Evolutionary conservation across 2,113 vertebrate genomes (phyloP).

Genomic region (Seriola aureovittata): DNA sequence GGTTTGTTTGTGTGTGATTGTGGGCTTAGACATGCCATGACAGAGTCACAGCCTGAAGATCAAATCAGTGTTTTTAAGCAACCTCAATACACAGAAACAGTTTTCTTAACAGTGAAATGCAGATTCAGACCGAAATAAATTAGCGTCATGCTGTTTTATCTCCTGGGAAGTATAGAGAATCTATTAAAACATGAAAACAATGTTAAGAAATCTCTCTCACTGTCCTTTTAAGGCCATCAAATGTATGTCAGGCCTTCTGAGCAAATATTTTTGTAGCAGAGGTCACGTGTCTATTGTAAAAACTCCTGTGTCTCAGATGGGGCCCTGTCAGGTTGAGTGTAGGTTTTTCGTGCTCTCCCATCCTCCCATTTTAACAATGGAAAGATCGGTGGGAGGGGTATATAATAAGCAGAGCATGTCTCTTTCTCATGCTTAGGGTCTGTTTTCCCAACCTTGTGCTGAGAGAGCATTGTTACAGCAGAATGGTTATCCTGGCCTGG

Average conservation of each 20-base stretch:
- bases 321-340: conserved; percentile 59
- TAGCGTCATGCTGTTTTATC: background rate
- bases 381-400: conserved; percentile 53
- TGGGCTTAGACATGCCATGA: background rate
- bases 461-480: conserved; percentile 51
- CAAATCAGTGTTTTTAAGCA: conserved; percentile 14
- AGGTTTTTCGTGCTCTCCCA: conserved; percentile 28
- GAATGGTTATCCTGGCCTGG: conserved; percentile 18
- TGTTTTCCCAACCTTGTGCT: conserved; percentile 61
- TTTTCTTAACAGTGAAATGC: background rate
- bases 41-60: conserved; percentile 4
- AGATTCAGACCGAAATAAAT: conserved; percentile 1
- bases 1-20: conserved; percentile 11
- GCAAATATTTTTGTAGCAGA: conserved; percentile 56
- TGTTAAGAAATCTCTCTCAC: background rate
- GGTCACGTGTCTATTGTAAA: conserved; percentile 65
- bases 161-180: background rate
- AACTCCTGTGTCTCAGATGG: conserved; percentile 55
- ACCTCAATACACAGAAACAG: background rate
- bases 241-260: conserved; percentile 40
- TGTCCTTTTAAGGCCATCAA: conserved; percentile 35
- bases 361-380: conserved; percentile 69
- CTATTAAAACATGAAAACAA: conserved; percentile 18
- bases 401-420: conserved; percentile 60
- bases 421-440: conserved; percentile 46